These are phyloP conservation scores for Nomada ferruginata DNA, from an alignment of 2,888 invertebrate genomes.

Conservation along the genomic window DNA sequence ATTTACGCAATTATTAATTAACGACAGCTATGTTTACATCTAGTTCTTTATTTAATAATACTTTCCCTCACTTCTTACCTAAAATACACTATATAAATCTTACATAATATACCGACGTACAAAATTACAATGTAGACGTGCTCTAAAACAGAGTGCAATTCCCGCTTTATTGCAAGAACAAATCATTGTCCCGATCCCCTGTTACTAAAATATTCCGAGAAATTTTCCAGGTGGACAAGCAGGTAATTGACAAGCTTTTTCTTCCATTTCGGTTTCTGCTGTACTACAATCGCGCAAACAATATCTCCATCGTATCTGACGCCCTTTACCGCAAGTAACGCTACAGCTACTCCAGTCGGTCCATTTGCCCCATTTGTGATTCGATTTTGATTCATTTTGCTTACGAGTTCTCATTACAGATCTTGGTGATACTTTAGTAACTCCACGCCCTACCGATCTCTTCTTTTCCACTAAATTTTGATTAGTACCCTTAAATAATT, in stretches of 20 bases:
- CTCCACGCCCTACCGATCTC: background rate
- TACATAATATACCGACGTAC: constrained; percentile 22
- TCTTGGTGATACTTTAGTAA: background rate
- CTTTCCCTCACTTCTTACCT: background rate
- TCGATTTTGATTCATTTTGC: constrained; percentile 32
- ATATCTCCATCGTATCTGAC: constrained; percentile 86
- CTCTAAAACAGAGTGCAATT: constrained; percentile 7
- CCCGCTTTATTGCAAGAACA: background rate
- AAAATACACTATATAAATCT: constrained; percentile 28
- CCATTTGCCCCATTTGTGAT: constrained; percentile 85
- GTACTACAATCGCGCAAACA: constrained; percentile 84
- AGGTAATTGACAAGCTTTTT: constrained; percentile 85
- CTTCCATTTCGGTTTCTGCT: constrained; percentile 85
- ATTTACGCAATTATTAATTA: background rate
- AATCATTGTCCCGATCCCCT: too few species aligned
- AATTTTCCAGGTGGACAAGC: constrained; percentile 83
- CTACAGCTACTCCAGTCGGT: constrained; percentile 88
- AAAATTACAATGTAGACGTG: constrained; percentile 29
- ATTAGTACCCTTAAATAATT: background rate
- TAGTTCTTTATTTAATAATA: constrained; percentile 23
- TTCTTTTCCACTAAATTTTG: background rate
- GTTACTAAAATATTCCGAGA: constrained; percentile 76
- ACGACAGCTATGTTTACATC: background rate
- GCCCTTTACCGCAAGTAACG: constrained; percentile 87
- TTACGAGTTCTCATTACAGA: constrained; percentile 5